A percentile compares a stretch with the other conserved stretches of the same genome.
These are phyloP conservation scores for Thyatira batis DNA, from an alignment of 2,888 invertebrate genomes.

Conservation along the genomic window DNA sequence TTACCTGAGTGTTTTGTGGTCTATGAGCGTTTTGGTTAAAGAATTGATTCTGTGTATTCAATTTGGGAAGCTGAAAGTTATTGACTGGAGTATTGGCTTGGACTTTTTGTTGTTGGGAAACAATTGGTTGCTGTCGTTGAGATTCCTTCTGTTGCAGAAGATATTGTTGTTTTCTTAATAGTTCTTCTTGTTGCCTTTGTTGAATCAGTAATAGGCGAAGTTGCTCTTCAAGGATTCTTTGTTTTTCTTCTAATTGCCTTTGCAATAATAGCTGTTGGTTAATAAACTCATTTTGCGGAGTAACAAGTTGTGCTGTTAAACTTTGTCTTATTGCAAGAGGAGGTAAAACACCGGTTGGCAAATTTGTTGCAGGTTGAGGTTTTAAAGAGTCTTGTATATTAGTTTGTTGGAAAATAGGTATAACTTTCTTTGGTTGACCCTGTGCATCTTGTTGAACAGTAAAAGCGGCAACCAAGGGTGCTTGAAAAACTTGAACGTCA, in stretches of 20 bases:
- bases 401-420: constrained; percentile 85
- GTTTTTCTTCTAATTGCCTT: constrained; percentile 84
- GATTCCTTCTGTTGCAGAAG: constrained; percentile 76
- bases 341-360: constrained; percentile 34
- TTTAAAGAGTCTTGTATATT: constrained; percentile 43
- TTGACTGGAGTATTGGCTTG: constrained; percentile 56
- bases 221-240: constrained; percentile 86
- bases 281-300: constrained; percentile 53
- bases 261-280: constrained; percentile 67
- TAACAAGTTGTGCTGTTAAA: constrained; percentile 28
- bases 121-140: constrained; percentile 59
- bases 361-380: constrained; percentile 35
- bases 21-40: constrained; percentile 49
- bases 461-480: constrained; percentile 92
- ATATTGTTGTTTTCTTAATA: constrained; percentile 85
- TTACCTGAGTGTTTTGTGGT: constrained; percentile 61
- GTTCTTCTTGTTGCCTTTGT: constrained; percentile 86
- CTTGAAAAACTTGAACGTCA: constrained; percentile 90
- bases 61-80: constrained; percentile 62
- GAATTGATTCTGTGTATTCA: constrained; percentile 52
- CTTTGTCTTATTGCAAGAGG: constrained; percentile 33
- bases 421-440: constrained; percentile 90
- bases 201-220: constrained; percentile 85
- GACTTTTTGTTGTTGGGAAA: constrained; percentile 52
- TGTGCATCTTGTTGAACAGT: constrained; percentile 92